Conservation (phyloP, 2,113 vertebrate genomes). For the Dipodomys spectabilis region DNA sequence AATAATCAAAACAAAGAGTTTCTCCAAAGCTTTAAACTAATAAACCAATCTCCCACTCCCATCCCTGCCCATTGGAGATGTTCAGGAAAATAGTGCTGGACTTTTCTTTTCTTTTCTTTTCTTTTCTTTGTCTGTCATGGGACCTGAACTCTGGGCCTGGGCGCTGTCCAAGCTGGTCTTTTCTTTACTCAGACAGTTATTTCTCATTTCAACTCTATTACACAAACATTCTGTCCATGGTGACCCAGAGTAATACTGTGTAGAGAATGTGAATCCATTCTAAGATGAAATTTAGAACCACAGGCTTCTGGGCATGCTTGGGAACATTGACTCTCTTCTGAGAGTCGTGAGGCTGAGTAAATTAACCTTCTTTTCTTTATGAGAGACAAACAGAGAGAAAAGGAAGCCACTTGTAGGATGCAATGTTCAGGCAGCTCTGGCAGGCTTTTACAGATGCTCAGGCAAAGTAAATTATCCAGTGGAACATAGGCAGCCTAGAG, state of each 20-base stretch:
- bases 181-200: background rate
- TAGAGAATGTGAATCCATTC: background rate
- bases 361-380: background rate
- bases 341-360: background rate
- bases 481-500: background rate
- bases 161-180: background rate
- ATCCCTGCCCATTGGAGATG: background rate
- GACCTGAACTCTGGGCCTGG: too few relatives aligned
- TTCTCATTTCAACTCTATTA: background rate
- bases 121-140: too few relatives aligned
- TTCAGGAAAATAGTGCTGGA: background rate
- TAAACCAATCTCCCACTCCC: background rate
- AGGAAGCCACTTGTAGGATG: too few relatives aligned
- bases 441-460: background rate
- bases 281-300: background rate
- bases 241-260: background rate
- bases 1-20: background rate
- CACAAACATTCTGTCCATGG: background rate
- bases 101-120: background rate
- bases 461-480: too few relatives aligned
- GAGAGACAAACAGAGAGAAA: background rate
- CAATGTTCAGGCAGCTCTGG: too few relatives aligned
- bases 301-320: background rate
- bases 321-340: background rate
- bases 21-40: background rate